Percentiles rank a stretch among this genome's conserved stretches.
Evolutionary conservation across 2,888 invertebrate species (phyloP).

Genomic region (Aphidius colemani): DNA sequence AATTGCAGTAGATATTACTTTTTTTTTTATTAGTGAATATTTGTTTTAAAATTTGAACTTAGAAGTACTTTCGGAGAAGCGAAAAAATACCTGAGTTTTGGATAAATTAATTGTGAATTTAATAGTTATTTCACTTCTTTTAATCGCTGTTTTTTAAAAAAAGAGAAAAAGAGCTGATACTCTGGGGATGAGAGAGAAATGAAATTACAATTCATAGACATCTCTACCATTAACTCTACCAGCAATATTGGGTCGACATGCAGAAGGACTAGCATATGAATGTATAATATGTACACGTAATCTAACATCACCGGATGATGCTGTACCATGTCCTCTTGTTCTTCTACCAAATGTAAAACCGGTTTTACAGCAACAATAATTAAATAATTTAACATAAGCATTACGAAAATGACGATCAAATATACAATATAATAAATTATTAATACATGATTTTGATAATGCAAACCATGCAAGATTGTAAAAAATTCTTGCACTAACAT

Average conservation of each 20-base stretch:
- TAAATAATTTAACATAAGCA: constrained; percentile 75
- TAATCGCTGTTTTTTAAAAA: too few species aligned
- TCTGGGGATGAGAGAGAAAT: background rate
- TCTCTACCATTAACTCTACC: constrained; percentile 62
- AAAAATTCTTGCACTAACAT: constrained; percentile 63
- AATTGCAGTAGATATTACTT: too few species aligned
- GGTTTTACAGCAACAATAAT: constrained; percentile 81
- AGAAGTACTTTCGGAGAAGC: too few species aligned
- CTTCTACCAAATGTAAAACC: constrained; percentile 71
- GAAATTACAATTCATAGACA: constrained; percentile 63
- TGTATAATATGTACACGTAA: constrained; percentile 74
- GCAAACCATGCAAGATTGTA: constrained; percentile 75
- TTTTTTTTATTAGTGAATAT: too few species aligned
- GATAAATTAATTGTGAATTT: too few species aligned
- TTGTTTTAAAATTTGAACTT: too few species aligned
- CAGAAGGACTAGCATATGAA: constrained; percentile 65
- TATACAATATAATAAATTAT: constrained; percentile 69
- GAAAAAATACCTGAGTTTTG: too few species aligned
- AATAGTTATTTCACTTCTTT: too few species aligned
- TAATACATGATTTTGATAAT: constrained; percentile 71
- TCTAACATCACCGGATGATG: constrained; percentile 68
- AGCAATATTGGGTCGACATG: constrained; percentile 54
- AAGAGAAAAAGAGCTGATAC: too few species aligned
- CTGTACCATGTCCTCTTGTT: constrained; percentile 62
- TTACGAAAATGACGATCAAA: constrained; percentile 72